These are phyloP conservation scores for Idaea straminata DNA, from an alignment of 2,888 invertebrate species.

Conservation along the genomic window DNA sequence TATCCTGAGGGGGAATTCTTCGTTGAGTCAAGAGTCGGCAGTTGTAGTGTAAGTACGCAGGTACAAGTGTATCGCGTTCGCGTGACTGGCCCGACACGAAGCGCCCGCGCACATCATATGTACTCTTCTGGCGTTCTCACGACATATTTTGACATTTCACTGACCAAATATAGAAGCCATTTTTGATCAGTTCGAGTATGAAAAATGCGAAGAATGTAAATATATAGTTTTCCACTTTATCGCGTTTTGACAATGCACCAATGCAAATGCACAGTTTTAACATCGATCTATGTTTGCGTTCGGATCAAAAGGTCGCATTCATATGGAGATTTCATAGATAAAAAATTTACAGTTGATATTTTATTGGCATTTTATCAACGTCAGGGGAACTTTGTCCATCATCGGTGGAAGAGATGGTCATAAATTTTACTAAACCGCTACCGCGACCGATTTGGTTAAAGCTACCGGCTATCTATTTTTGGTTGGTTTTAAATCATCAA, in stretches of 20 bases:
- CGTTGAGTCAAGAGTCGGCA: constrained; percentile 33
- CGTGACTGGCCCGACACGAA: constrained; percentile 69
- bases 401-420: constrained; percentile 40
- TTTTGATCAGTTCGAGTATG: constrained; percentile 52
- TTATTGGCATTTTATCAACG: constrained; percentile 45
- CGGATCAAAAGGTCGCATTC: constrained; percentile 42
- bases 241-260: constrained; percentile 42
- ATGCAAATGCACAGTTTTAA: constrained; percentile 18
- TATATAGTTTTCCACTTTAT: constrained; percentile 41
- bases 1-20: constrained; percentile 60
- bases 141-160: constrained; percentile 77
- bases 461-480: constrained; percentile 59
- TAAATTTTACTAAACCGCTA: constrained; percentile 38
- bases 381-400: constrained; percentile 42
- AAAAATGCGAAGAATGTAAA: constrained; percentile 59
- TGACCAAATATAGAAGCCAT: constrained; percentile 75
- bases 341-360: constrained; percentile 41
- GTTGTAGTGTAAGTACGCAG: constrained; percentile 28
- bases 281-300: constrained; percentile 26
- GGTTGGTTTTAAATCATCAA: constrained; percentile 28
- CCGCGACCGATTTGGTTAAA: constrained; percentile 55
- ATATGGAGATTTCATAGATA: constrained; percentile 49
- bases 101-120: constrained; percentile 53
- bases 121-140: constrained; percentile 64
- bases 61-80: constrained; percentile 59